Evolutionary conservation across 2,888 invertebrate species (phyloP).

Genomic region (Itoplectis maculator): DNA sequence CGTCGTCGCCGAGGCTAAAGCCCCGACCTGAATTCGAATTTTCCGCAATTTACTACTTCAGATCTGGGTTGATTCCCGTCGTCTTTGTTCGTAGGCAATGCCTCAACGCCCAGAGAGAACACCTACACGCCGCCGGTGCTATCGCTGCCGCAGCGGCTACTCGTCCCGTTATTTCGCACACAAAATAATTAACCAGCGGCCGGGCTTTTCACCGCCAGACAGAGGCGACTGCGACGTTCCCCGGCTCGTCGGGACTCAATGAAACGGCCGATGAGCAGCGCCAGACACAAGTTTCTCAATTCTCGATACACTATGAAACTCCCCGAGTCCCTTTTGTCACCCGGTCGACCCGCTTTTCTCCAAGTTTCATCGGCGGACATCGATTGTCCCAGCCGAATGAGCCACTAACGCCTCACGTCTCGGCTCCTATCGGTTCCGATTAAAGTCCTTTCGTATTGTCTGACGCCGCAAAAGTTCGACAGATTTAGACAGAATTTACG

Average conservation of each 20-base stretch:
- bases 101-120: constrained; percentile 27
- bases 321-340: constrained; percentile 60
- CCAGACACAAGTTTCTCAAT: constrained; percentile 12
- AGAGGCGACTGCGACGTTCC: background rate
- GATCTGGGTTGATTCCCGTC: constrained; percentile 78
- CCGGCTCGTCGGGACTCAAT: constrained; percentile 11
- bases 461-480: too few species aligned
- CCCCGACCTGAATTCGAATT: constrained; percentile 76
- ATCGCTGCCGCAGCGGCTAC: constrained; percentile 3
- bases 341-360: constrained; percentile 55
- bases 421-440: constrained; percentile 47
- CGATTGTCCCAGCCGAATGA: constrained; percentile 48
- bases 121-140: constrained; percentile 57
- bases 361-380: constrained; percentile 45
- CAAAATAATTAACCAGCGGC: constrained; percentile 60
- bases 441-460: too few species aligned
- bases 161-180: constrained; percentile 41
- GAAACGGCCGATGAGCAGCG: background rate
- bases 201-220: background rate
- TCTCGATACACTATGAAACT: constrained; percentile 53
- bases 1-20: constrained; percentile 61
- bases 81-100: constrained; percentile 52
- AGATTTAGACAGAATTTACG: too few species aligned
- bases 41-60: constrained; percentile 78
- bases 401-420: constrained; percentile 44